These are phyloP conservation scores for Laupala kohalensis DNA, from an alignment of 1,140 invertebrate genomes.

Conservation along the genomic window DNA sequence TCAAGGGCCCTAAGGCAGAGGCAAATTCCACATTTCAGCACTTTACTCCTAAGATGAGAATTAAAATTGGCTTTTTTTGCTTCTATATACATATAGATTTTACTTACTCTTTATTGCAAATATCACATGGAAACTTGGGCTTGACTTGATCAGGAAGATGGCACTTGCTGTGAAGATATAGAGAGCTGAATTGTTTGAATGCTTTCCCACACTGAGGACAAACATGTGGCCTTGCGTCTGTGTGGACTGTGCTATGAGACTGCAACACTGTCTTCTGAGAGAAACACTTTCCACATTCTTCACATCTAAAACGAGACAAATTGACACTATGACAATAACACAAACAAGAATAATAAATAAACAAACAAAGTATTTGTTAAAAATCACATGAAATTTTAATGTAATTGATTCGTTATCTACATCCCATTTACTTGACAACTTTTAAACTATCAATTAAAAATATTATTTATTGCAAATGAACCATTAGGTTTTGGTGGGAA, in stretches of 20 bases:
- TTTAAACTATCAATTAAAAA: too few relatives aligned
- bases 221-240: slow-evolving; percentile 21
- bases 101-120: slow-evolving; percentile 15
- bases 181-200: slow-evolving; percentile 22
- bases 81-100: too few relatives aligned
- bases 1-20: too few relatives aligned
- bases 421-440: not conserved
- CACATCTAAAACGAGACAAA: slow-evolving; percentile 20
- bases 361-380: not conserved
- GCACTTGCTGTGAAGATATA: slow-evolving; percentile 22
- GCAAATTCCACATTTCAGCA: too few relatives aligned
- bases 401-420: not conserved
- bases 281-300: slow-evolving; percentile 24
- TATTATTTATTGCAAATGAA: too few relatives aligned
- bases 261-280: slow-evolving; percentile 21
- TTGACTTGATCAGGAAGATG: slow-evolving; percentile 22
- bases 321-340: slow-evolving; percentile 4
- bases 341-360: slow-evolving; percentile 14
- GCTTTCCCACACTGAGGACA: slow-evolving; percentile 25
- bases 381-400: not conserved
- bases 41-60: too few relatives aligned
- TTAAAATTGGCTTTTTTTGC: too few relatives aligned
- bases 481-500: too few relatives aligned
- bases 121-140: slow-evolving; percentile 16
- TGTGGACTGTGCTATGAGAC: slow-evolving; percentile 21